Conservation (phyloP, 2,797 vertebrate genomes). For the Manis javanica region DNA sequence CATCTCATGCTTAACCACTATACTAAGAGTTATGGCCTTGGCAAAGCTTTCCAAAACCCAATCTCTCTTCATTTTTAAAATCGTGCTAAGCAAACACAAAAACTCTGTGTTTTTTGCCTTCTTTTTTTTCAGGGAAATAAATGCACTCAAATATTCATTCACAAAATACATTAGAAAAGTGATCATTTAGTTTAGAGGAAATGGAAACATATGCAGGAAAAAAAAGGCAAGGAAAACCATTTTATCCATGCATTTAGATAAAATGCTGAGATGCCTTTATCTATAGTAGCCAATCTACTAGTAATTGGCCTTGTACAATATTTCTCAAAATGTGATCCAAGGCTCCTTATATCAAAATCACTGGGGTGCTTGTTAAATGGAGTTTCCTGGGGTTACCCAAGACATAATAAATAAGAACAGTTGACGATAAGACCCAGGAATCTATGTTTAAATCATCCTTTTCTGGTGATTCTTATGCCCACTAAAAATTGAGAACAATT, state of each 20-base stretch:
- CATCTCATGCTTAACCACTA: background rate
- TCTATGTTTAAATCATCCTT: background rate
- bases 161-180: background rate
- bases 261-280: constrained; percentile 26
- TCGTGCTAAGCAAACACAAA: constrained; percentile 8
- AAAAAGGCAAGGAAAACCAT: background rate
- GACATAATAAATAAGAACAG: constrained; percentile 34
- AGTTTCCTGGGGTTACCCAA: background rate
- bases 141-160: constrained; percentile 23
- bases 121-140: background rate
- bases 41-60: constrained; percentile 44
- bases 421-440: background rate
- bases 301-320: background rate
- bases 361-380: background rate
- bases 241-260: constrained; percentile 34
- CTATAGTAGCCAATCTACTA: background rate
- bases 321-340: constrained; percentile 32
- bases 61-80: constrained; percentile 43
- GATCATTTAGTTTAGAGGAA: constrained; percentile 22
- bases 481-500: background rate
- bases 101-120: constrained; percentile 2
- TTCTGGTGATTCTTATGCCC: background rate
- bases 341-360: background rate
- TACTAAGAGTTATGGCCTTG: background rate
- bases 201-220: background rate